Conservation (phyloP, 2,797 vertebrate species). For the Pipistrellus pygmaeus region DNA sequence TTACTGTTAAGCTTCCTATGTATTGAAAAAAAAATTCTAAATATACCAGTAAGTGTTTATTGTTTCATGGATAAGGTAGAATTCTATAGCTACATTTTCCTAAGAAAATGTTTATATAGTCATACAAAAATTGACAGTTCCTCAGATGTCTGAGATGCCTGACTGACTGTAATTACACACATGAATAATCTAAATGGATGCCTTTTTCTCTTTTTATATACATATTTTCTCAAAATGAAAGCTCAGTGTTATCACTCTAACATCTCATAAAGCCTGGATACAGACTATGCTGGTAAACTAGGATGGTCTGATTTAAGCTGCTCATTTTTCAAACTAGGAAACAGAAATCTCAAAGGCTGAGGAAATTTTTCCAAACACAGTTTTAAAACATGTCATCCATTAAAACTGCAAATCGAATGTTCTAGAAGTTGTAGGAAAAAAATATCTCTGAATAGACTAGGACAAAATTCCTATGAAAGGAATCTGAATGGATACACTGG, state of each 20-base stretch:
- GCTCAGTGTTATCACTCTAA: neutral
- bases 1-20: neutral
- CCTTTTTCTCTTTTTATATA: neutral
- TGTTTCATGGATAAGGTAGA: neutral
- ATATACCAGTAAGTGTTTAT: neutral
- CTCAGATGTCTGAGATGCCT: neutral
- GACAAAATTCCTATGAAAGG: neutral
- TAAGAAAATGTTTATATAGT: neutral
- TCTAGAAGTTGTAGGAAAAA: neutral
- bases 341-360: neutral
- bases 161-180: neutral
- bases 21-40: neutral
- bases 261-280: neutral
- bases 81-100: neutral
- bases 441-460: neutral
- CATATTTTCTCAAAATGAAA: neutral
- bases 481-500: neutral
- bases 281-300: neutral
- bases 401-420: neutral
- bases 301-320: neutral
- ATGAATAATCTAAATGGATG: neutral
- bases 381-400: constrained; percentile 19
- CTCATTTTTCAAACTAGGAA: constrained; percentile 30
- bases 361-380: constrained; percentile 25
- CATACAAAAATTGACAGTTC: neutral